phyloP scores from a whole-genome alignment of 2,113 vertebrate genomes.

The Atherinomorus stipes region DNA sequence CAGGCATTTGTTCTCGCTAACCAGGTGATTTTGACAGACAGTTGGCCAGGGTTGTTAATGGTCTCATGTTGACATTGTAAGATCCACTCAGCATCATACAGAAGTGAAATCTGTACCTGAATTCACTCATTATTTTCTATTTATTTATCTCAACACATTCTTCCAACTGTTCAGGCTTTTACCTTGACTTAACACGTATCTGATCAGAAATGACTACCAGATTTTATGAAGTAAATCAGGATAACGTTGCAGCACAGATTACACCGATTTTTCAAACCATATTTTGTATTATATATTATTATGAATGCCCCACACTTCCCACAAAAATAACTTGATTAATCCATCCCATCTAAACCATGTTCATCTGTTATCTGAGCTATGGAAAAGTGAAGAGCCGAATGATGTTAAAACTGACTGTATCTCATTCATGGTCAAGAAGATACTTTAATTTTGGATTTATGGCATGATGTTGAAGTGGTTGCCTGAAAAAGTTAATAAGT shows the following conservation, averaged over 20 bases:
- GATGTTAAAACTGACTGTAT: neutral
- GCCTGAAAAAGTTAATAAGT: neutral
- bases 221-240: neutral
- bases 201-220: neutral
- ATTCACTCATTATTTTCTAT: neutral
- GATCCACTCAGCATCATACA: neutral
- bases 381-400: neutral
- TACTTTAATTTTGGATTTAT: neutral
- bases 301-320: neutral
- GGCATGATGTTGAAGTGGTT: neutral
- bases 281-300: neutral
- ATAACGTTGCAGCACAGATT: neutral
- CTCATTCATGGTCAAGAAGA: neutral
- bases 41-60: neutral
- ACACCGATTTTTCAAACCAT: neutral
- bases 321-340: neutral
- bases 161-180: neutral
- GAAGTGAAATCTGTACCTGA: neutral
- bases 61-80: neutral
- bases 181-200: neutral
- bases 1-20: conserved; percentile 7
- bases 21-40: conserved; percentile 10
- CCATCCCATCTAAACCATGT: neutral
- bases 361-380: neutral
- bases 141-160: neutral